Evolutionary conservation across 1,140 invertebrate genomes (phyloP).

Genomic region (Chlorops oryzae): DNA sequence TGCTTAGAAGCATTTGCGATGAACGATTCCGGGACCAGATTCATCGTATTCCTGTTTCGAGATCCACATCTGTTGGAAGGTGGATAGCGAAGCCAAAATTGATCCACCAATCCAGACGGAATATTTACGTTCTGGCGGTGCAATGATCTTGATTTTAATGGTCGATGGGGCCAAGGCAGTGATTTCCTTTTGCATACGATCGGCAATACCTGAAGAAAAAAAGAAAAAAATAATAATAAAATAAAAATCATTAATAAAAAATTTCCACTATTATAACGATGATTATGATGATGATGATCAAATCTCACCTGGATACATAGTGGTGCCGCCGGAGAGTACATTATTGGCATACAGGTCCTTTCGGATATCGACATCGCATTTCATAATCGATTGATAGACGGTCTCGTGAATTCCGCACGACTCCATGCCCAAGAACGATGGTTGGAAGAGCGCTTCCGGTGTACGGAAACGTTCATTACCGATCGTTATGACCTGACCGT

Average conservation of each 20-base stretch:
- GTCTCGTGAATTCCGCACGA: conserved; percentile 87
- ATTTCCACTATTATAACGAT: too few relatives aligned
- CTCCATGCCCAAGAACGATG: conserved; percentile 86
- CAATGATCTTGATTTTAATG: conserved; percentile 94
- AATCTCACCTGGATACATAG: conserved; percentile 79
- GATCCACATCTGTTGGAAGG: conserved; percentile 84
- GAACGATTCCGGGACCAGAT: conserved; percentile 62
- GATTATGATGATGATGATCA: too few relatives aligned
- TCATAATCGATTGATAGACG: conserved; percentile 93
- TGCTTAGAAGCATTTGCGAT: conserved; percentile 65
- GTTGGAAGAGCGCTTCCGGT: conserved; percentile 89
- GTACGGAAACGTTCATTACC: conserved; percentile 86
- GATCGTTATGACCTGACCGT: conserved; percentile 84
- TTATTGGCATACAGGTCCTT: conserved; percentile 92
- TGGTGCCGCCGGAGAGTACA: conserved; percentile 83
- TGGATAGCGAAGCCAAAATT: conserved; percentile 72
- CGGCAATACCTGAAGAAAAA: conserved; percentile 61
- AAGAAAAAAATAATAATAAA: not conserved
- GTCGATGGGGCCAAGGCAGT: conserved; percentile 79
- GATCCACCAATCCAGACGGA: conserved; percentile 79
- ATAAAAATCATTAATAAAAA: not conserved
- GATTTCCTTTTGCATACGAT: conserved; percentile 87
- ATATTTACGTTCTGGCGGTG: conserved; percentile 88
- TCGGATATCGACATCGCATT: conserved; percentile 86
- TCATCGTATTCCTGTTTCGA: conserved; percentile 75